Conservation (phyloP, 2,797 vertebrate species). For the Sandelia bainsii region DNA sequence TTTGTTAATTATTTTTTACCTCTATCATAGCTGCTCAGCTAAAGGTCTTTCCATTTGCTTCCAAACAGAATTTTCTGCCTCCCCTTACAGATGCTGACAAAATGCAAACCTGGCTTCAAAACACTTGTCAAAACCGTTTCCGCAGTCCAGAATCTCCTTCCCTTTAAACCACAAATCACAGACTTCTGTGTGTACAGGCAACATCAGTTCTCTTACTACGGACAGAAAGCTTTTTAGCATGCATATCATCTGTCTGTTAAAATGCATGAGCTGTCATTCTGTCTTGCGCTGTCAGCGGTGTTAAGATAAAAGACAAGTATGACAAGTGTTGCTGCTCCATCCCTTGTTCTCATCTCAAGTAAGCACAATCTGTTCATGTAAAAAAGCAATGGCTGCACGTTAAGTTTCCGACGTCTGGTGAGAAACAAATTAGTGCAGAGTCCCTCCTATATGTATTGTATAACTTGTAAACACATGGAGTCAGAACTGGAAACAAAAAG, state of each 20-base stretch:
- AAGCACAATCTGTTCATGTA: conserved; percentile 16
- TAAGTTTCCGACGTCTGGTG: not conserved
- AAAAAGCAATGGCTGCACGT: conserved; percentile 6
- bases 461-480: not conserved
- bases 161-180: not conserved
- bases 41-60: too few species aligned
- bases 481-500: not conserved
- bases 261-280: conserved; percentile 26
- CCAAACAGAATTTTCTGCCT: too few species aligned
- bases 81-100: too few species aligned
- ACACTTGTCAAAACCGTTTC: not conserved
- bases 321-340: conserved; percentile 15
- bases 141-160: not conserved
- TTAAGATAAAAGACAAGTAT: conserved; percentile 37
- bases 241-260: conserved; percentile 24
- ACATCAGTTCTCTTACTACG: not conserved
- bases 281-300: conserved; percentile 12
- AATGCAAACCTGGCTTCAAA: not conserved
- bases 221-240: conserved; percentile 10
- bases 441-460: not conserved
- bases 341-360: conserved; percentile 21
- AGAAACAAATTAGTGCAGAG: not conserved
- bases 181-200: not conserved
- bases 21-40: too few species aligned
- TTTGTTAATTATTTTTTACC: too few species aligned